phyloP scores from a whole-genome alignment of 2,797 vertebrate species.

The Distichodus sexfasciatus region DNA sequence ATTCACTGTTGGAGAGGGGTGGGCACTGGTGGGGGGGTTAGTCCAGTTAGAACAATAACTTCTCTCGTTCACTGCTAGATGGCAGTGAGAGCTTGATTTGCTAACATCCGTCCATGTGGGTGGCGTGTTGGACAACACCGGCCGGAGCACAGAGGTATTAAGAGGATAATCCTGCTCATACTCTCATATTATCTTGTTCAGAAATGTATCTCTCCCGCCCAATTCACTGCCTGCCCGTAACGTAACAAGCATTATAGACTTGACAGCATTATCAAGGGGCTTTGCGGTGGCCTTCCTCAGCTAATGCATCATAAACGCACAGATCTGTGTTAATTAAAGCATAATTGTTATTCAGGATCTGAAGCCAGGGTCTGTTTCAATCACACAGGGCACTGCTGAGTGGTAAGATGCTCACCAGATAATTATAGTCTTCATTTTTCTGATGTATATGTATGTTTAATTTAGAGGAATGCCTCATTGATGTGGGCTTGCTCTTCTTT shows the following conservation, averaged over 20 bases:
- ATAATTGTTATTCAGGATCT: not conserved
- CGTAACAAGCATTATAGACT: not conserved
- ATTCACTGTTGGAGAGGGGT: too few relatives aligned
- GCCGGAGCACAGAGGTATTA: constrained; percentile 62
- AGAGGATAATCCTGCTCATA: constrained; percentile 62
- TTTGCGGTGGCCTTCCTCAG: constrained; percentile 26
- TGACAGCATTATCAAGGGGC: not conserved
- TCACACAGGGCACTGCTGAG: not conserved
- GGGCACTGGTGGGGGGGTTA: not conserved
- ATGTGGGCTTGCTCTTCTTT: too few relatives aligned
- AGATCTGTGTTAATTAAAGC: constrained; percentile 24
- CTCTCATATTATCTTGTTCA: constrained; percentile 62
- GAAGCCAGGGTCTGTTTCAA: not conserved
- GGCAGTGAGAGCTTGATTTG: constrained; percentile 57
- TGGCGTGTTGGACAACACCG: constrained; percentile 44
- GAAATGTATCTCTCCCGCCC: constrained; percentile 50
- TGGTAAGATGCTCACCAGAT: not conserved
- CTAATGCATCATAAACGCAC: constrained; percentile 18
- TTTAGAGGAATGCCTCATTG: too few relatives aligned
- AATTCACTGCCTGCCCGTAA: constrained; percentile 34
- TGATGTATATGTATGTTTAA: too few relatives aligned
- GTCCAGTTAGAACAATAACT: not conserved
- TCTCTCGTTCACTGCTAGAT: constrained; percentile 57
- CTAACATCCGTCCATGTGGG: constrained; percentile 32
- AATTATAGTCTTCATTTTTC: too few relatives aligned